phyloP scores from a whole-genome alignment of 2,888 invertebrate species.

The Meiosimyza platycephala region DNA sequence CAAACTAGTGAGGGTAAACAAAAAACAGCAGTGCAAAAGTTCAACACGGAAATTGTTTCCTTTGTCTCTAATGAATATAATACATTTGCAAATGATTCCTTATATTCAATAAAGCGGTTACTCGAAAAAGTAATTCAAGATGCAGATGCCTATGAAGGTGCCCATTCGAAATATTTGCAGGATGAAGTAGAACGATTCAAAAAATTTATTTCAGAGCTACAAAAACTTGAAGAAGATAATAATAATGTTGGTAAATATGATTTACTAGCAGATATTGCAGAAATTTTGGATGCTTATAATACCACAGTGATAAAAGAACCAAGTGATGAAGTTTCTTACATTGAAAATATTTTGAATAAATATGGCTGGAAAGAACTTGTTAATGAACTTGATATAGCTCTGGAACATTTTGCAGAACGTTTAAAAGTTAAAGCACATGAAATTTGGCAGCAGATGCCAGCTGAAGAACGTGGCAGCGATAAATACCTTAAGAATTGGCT shows the following conservation, averaged over 20 bases:
- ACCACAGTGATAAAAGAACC: constrained; percentile 14
- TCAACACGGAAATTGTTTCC: too few species aligned
- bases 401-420: too few species aligned
- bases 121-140: constrained; percentile 39
- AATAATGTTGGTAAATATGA: constrained; percentile 37
- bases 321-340: constrained; percentile 25
- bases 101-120: constrained; percentile 4
- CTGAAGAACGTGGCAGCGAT: too few species aligned
- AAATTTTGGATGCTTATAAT: constrained; percentile 39
- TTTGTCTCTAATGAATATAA: too few species aligned
- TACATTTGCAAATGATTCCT: too few species aligned
- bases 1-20: too few species aligned
- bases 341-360: constrained; percentile 1
- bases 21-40: too few species aligned
- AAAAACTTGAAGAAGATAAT: constrained; percentile 11
- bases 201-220: constrained; percentile 34
- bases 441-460: too few species aligned
- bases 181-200: constrained; percentile 37
- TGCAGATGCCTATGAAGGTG: background rate
- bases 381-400: too few species aligned
- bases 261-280: constrained; percentile 39
- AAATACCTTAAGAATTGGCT: too few species aligned
- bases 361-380: too few species aligned
- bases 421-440: too few species aligned
- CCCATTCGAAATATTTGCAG: background rate